Conservation (phyloP, 2,888 invertebrate species). For the Cremastinae sp. region DNA sequence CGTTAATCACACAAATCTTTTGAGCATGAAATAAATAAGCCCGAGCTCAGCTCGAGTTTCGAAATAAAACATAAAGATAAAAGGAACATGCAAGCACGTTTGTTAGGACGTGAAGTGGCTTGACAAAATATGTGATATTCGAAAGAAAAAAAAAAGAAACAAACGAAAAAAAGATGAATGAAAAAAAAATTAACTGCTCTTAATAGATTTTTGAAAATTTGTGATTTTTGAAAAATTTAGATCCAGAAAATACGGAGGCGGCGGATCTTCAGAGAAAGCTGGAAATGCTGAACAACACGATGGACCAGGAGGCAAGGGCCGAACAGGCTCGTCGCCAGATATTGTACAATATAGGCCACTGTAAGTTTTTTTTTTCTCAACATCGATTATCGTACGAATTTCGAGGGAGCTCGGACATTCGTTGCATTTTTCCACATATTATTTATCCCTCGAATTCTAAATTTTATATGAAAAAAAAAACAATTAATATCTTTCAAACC, state of each 20-base stretch:
- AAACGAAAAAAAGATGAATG: background rate
- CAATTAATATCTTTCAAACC: too few species aligned
- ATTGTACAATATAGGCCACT: slow-evolving; percentile 89
- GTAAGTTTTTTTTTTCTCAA: slow-evolving; percentile 82
- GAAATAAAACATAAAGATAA: slow-evolving; percentile 22
- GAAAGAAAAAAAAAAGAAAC: slow-evolving; percentile 10
- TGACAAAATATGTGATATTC: slow-evolving; percentile 30
- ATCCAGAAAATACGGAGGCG: slow-evolving; percentile 92
- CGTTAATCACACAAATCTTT: slow-evolving; percentile 32
- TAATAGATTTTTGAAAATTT: slow-evolving; percentile 24
- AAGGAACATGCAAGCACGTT: slow-evolving; percentile 53
- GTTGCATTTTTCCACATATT: background rate
- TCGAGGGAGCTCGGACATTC: background rate
- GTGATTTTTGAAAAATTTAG: slow-evolving; percentile 81
- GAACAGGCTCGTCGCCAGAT: slow-evolving; percentile 90
- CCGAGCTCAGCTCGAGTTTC: slow-evolving; percentile 34
- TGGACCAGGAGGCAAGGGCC: slow-evolving; percentile 91
- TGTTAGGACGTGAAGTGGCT: slow-evolving; percentile 56
- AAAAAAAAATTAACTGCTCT: background rate
- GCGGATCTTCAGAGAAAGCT: slow-evolving; percentile 94
- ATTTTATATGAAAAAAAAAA: slow-evolving; percentile 4
- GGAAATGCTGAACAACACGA: slow-evolving; percentile 93
- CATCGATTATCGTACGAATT: background rate
- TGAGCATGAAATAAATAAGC: slow-evolving; percentile 49
- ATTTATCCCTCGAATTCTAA: too few species aligned